Base-by-base conservation (phyloP, 2,888 invertebrate species). In the Hyppa rectilinea region DNA sequence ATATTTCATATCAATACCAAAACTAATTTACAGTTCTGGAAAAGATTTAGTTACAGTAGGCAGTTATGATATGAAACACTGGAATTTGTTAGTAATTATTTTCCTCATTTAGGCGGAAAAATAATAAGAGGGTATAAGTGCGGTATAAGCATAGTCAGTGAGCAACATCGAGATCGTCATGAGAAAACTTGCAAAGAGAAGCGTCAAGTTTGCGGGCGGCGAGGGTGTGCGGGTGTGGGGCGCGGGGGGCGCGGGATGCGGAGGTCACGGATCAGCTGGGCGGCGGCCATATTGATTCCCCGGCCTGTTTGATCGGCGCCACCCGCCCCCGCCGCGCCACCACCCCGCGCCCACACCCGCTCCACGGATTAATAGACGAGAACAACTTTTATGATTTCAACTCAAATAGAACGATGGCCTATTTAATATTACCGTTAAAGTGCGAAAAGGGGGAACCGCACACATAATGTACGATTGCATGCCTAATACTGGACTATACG, bases 311-410 rank as follows among this genome's bases (percentile, higher is more conserved):
- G 95, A 95, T 94, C 95, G 94, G 94, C 93, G 92, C 92, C 94
- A 89, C 92, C 90, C 89, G 81, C 91, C 88, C 85, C 87, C 87
- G 83, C 80, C 81, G 82, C 78, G 83, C 87, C 87, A 80, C 78
- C 80, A 82, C 78, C 75, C 81, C 72, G 72, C 80, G 31, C 84
- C 76, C 85, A 79, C 86, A 85, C 88, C 88, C 89, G 88, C 89
- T 82, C 88, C 90, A 88, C 91, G 93, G 94, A 95, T 95, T 95
- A 95, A 94, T 94, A 94, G 93, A 94, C 91, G 93, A 93, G 94
- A 95, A 94, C 94, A 94, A 95, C 94, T 95, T 95, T 95, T 95
- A 95, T 95, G 95, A 95, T 95, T 95, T 95, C 92, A 95, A 95
- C 92, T 94, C 92, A 94, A 94, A 95, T 93, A 93, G 89, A 91